phyloP scores from a whole-genome alignment of 2,113 vertebrate species.

The Amblyornis subalaris region DNA sequence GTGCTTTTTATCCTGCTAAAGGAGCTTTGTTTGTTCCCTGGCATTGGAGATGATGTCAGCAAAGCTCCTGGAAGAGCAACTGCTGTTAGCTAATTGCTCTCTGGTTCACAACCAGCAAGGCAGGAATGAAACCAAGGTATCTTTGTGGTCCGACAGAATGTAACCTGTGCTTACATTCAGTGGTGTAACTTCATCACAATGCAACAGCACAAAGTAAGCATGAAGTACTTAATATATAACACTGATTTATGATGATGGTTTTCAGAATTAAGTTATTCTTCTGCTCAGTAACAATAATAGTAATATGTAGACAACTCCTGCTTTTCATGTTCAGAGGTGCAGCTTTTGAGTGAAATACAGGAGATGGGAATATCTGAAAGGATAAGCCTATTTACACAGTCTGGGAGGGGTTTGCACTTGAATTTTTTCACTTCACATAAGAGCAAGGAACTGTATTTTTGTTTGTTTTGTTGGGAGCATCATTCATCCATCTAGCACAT shows the following conservation, averaged over 20 bases:
- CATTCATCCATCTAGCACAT: not conserved
- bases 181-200: not conserved
- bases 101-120: slow-evolving; percentile 37
- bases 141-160: not conserved
- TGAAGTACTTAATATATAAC: not conserved
- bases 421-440: not conserved
- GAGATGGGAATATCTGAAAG: not conserved
- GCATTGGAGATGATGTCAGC: slow-evolving; percentile 65
- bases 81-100: slow-evolving; percentile 58
- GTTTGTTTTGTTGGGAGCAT: not conserved
- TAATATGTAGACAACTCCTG: not conserved
- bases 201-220: not conserved
- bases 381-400: not conserved
- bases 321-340: not conserved
- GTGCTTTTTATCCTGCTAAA: slow-evolving; percentile 57
- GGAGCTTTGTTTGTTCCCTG: slow-evolving; percentile 65
- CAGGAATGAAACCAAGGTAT: slow-evolving; percentile 4
- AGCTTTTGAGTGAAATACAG: not conserved
- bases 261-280: not conserved
- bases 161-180: not conserved
- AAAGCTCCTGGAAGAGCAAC: slow-evolving; percentile 62
- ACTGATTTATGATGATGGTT: not conserved
- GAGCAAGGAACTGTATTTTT: not conserved
- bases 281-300: not conserved
- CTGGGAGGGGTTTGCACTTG: not conserved